Base-by-base conservation (phyloP, 1,140 invertebrate genomes). In the Lepidurus apus region DNA sequence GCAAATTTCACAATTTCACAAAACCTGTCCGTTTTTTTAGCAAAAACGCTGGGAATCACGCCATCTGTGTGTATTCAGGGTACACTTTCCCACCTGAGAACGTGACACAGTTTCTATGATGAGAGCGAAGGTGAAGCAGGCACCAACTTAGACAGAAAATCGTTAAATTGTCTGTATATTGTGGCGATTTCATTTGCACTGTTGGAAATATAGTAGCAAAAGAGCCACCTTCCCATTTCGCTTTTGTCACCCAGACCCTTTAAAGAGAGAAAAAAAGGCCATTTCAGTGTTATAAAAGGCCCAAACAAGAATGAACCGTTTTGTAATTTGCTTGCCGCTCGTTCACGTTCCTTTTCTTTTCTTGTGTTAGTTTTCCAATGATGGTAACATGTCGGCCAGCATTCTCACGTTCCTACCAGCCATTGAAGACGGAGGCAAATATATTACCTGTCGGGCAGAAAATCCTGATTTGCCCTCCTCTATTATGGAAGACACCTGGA, bases 371-470 rank as follows among this genome's bases (percentile, higher is more conserved):
- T 89, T 88, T 74, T 92, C 90, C 82, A 87, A 88, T 13, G 93
- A 95, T 83, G 91, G 91, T n/a, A 95, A 96, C 85, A 88, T 90
- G 77, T 95, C 93, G 45, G 93, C 90, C 80, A 95, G 93, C 82
- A 90, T 91, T 43, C 86, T 96, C 77, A 93, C 91, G 74, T 93
- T 95, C 83, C 88, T 91, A 47, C 93, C 94, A 53, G 89, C 88
- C n/a, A 90, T 93, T 47, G 93, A 94, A 82, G 94, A 96, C 84
- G 91, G 90, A 74, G 93, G 93, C 74, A 91, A 93, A 85, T 90
- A 91, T 82, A 87, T 95, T 42, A 92, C 92, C 26, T 96, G 94
- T 84, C 87, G 91, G 80, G 93, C 91, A 3, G 90, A 91, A 76
- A 93, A 93, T 81, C 89, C 91, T 11, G 86, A 88, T 80, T 89